Evolutionary conservation across 2,888 invertebrate species (phyloP), one percentile per base, ranked within the genome.

Genomic region (Bhutanitis thaidina): DNA sequence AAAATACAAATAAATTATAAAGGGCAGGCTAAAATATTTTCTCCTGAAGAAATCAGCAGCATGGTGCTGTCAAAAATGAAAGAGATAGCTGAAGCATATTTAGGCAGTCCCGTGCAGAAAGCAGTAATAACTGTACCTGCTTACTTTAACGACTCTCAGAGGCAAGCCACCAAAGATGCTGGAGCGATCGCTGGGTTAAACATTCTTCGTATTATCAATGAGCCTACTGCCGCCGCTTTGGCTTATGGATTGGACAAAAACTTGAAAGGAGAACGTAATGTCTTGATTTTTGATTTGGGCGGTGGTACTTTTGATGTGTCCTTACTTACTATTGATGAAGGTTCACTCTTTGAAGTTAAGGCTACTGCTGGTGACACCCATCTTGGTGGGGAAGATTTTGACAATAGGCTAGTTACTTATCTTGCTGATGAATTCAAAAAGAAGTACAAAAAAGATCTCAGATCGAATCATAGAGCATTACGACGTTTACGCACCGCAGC

Each of bases 281-380:
- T 93, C 0, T 69, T 92, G 8, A 93, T 93, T 58, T 93, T 93
- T 64, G 93, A 93, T 68, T 77, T 93, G 41, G 93, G 92, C 0
- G 91, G 91, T 20, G 91, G 91, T 53, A 95, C 95, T 29, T 95
- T 96, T 69, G 96, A 96, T 80, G 96, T 96, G 9, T 96, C 96
- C 27, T 92, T 96, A 58, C 82, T 96, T 30, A 93, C 94, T 12
- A 96, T 96, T 64, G 95, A 95, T 70, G 95, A 96, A 78, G 91
- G 95, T 1, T 92, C 92, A 1, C 71, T 92, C 20, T 96, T 95
- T 74, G 95, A 95, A 79, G 96, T 95, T 0, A 94, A 94, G 81
- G 90, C 96, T 0, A 96, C 96, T 5, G 94, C 95, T 32, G 96
- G 96, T 10, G 96, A 97, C 66, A 96, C 96, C 1, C 96, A 95